phyloP scores from a whole-genome alignment of 2,113 vertebrate species.

The Notiomystis cincta region DNA sequence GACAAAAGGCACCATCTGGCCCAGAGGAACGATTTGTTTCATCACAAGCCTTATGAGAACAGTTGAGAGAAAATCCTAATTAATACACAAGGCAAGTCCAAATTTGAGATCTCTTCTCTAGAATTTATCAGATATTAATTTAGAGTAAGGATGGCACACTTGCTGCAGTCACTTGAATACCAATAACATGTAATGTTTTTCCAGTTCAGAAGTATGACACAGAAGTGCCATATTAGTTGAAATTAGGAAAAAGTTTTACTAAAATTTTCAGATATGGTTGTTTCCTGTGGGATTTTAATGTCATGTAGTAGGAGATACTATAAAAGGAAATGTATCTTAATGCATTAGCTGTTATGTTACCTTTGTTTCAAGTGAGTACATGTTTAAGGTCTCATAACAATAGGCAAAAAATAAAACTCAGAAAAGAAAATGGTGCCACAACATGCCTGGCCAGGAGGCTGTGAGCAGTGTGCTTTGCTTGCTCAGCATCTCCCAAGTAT shows the following conservation, averaged over 20 bases:
- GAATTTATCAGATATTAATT: not conserved
- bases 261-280: not conserved
- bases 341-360: not conserved
- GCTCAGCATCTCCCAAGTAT: not conserved
- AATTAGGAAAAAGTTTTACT: not conserved
- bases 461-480: not conserved
- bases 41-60: not conserved
- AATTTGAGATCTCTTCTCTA: not conserved
- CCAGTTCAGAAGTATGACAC: not conserved
- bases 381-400: not conserved
- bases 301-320: not conserved
- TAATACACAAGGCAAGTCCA: not conserved
- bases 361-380: not conserved
- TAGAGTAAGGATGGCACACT: not conserved
- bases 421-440: not conserved
- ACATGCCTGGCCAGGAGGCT: not conserved
- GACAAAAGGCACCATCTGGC: slow-evolving; percentile 29
- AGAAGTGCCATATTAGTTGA: not conserved
- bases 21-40: not conserved
- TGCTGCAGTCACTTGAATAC: not conserved
- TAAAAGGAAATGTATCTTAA: not conserved
- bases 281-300: not conserved
- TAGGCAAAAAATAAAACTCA: not conserved
- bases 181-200: not conserved
- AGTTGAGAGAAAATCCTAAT: slow-evolving; percentile 18